phyloP scores from a whole-genome alignment of 2,888 invertebrate genomes.

The Meganola albula region DNA sequence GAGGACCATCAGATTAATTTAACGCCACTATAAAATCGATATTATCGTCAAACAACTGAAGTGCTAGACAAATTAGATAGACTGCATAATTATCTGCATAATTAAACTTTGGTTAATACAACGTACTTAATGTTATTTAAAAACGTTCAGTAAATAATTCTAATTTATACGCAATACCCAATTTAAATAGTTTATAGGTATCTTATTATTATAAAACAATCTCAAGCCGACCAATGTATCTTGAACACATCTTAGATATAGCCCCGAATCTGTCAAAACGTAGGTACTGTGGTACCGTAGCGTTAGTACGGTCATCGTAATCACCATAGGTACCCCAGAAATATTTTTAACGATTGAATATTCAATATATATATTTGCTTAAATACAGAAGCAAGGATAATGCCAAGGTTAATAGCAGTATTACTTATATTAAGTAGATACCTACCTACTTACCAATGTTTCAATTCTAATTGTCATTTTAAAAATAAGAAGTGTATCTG shows the following conservation, averaged over 20 bases:
- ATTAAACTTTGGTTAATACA: too few species aligned
- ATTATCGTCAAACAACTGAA: slow-evolving; percentile 21
- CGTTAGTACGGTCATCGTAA: slow-evolving; percentile 23
- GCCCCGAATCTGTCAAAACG: too few species aligned
- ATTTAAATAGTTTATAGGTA: slow-evolving; percentile 1
- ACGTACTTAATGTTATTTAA: too few species aligned
- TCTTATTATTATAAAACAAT: slow-evolving; percentile 16
- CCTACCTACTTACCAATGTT: neutral
- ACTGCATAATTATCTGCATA: too few species aligned
- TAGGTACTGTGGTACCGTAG: slow-evolving; percentile 30
- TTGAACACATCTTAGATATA: slow-evolving; percentile 15
- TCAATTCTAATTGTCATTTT: slow-evolving; percentile 23
- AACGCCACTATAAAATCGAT: slow-evolving; percentile 22
- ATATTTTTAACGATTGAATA: slow-evolving; percentile 16
- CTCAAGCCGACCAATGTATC: slow-evolving; percentile 15
- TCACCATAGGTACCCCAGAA: slow-evolving; percentile 19
- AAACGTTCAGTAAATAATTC: too few species aligned
- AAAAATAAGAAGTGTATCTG: slow-evolving; percentile 54
- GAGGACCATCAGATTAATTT: slow-evolving; percentile 32
- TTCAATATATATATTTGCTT: too few species aligned
- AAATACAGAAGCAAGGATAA: too few species aligned
- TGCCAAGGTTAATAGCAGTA: too few species aligned
- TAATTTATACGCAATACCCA: slow-evolving; percentile 5
- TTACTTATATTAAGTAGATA: neutral
- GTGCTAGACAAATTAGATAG: too few species aligned